phyloP scores from a whole-genome alignment of 2,113 vertebrate species.

The Trinectes maculatus region DNA sequence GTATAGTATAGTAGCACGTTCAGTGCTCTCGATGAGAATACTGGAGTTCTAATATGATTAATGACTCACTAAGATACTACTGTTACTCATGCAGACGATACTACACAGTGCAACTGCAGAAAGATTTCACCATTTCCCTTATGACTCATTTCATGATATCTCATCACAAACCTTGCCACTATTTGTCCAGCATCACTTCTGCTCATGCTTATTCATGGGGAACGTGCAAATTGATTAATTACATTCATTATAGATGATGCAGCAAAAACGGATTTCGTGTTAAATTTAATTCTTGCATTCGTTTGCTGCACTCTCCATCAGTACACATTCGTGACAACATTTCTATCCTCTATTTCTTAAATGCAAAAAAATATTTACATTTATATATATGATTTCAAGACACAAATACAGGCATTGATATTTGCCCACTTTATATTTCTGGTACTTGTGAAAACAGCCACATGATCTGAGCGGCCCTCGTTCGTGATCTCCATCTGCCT shows the following conservation, averaged over 20 bases:
- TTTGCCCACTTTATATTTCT: slow-evolving; percentile 16
- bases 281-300: neutral
- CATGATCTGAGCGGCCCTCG: neutral
- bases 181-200: neutral
- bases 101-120: neutral
- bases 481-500: slow-evolving; percentile 9
- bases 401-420: neutral
- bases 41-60: neutral
- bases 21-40: neutral
- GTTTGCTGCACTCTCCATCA: neutral
- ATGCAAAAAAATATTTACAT: no score
- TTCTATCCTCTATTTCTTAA: slow-evolving; percentile 1
- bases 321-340: neutral
- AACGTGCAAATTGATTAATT: neutral
- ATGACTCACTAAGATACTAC: neutral
- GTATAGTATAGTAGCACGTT: neutral
- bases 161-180: neutral
- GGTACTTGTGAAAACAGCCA: slow-evolving; percentile 14
- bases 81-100: neutral
- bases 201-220: neutral
- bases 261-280: neutral
- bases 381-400: slow-evolving; percentile 3
- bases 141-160: slow-evolving; percentile 3
- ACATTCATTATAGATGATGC: neutral
- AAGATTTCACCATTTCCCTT: neutral